Evolutionary conservation across 2,888 invertebrate species (phyloP).

Genomic region (Coleophora flavipennella): DNA sequence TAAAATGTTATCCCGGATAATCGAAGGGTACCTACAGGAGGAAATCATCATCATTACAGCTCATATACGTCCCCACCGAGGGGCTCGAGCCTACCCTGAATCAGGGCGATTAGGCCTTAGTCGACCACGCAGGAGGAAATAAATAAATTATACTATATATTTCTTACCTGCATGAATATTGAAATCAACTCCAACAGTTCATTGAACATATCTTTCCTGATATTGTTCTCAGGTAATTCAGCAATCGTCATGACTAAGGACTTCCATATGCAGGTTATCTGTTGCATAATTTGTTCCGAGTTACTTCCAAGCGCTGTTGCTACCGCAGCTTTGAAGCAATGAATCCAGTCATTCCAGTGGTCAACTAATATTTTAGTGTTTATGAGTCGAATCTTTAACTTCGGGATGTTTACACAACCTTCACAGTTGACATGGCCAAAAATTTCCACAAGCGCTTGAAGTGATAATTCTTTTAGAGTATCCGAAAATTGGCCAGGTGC

Average conservation of each 20-base stretch:
- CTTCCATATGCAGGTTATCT: constrained; percentile 47
- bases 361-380: constrained; percentile 31
- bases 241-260: constrained; percentile 37
- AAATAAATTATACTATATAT: constrained; percentile 2
- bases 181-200: constrained; percentile 31
- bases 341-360: constrained; percentile 40
- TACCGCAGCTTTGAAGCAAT: constrained; percentile 33
- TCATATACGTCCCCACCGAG: too few species aligned
- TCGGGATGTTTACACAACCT: constrained; percentile 35
- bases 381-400: constrained; percentile 31
- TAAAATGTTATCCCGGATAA: too few species aligned
- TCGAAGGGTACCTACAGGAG: too few species aligned
- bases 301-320: constrained; percentile 21
- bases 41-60: too few species aligned
- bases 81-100: too few species aligned
- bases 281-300: constrained; percentile 19
- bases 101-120: too few species aligned
- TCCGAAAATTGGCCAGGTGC: constrained; percentile 35
- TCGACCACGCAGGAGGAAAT: background rate
- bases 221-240: constrained; percentile 37
- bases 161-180: constrained; percentile 35
- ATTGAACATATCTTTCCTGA: constrained; percentile 37
- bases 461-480: constrained; percentile 27
- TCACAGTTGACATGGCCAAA: constrained; percentile 46
- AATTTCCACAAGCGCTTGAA: constrained; percentile 45